These are phyloP conservation scores for Pangasius sanitwongsei DNA, from an alignment of 2,797 vertebrate species.

Conservation along the genomic window DNA sequence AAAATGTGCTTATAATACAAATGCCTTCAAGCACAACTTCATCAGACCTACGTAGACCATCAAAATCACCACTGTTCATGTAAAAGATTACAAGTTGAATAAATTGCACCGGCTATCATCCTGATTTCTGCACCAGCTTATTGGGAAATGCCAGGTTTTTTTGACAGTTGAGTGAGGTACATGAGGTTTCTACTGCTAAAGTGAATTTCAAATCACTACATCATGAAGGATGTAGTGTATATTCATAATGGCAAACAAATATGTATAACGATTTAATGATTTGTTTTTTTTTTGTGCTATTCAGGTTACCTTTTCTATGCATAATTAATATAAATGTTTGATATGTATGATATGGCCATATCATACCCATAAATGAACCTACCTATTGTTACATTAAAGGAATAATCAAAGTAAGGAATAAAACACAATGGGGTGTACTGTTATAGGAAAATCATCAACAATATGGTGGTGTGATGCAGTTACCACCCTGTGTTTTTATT, in stretches of 20 bases:
- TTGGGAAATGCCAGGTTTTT: background rate
- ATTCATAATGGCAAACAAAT: background rate
- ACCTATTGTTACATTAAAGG: background rate
- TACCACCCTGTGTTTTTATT: background rate
- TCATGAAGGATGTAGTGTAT: background rate
- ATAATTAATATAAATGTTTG: background rate
- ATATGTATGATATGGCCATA: background rate
- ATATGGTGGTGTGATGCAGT: background rate
- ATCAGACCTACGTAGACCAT: background rate
- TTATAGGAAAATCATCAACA: background rate
- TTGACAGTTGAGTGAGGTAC: background rate
- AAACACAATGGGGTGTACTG: background rate
- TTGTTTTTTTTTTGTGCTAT: background rate
- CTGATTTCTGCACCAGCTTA: background rate
- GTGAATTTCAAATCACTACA: background rate
- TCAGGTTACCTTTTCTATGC: background rate
- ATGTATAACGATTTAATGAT: background rate
- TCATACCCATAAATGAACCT: background rate
- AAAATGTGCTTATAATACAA: slow-evolving; percentile 25
- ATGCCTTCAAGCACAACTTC: slow-evolving; percentile 25
- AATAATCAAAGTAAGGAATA: background rate
- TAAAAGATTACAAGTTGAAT: background rate
- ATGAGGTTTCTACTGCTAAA: background rate
- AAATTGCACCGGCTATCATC: background rate
- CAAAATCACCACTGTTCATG: background rate